These are phyloP conservation scores for Urechis unicinctus DNA, from an alignment of 2,888 invertebrate species.

Conservation along the genomic window DNA sequence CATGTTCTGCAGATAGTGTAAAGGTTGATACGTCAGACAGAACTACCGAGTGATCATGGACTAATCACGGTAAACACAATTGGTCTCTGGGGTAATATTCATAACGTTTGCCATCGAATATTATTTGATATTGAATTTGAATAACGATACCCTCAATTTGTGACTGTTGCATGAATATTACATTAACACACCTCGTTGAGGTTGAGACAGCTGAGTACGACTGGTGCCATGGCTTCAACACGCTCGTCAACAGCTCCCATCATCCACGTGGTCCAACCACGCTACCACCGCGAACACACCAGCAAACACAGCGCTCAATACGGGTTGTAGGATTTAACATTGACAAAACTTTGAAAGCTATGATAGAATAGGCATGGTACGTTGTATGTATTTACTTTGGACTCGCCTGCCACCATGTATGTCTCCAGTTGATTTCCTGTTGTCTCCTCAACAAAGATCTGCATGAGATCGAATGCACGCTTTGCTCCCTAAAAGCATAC, in stretches of 20 bases:
- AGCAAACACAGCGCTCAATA: background rate
- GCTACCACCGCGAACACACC: slow-evolving; percentile 13
- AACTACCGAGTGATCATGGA: background rate
- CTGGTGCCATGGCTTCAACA: slow-evolving; percentile 35
- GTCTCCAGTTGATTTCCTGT: background rate
- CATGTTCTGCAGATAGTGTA: slow-evolving; percentile 24
- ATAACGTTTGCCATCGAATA: no score
- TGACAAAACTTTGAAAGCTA: no score
- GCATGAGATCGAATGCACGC: background rate
- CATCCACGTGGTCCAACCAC: slow-evolving; percentile 44
- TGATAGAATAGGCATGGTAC: no score
- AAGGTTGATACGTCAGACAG: background rate
- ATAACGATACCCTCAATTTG: no score
- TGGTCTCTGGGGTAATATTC: no score
- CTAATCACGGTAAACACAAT: no score
- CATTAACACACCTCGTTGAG: slow-evolving; percentile 1
- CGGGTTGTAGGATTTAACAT: no score
- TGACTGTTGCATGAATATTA: no score
- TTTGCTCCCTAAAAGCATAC: background rate
- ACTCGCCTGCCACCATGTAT: background rate
- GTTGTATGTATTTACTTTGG: no score
- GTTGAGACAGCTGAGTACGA: slow-evolving; percentile 36
- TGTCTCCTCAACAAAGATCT: background rate
- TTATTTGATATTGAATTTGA: no score
- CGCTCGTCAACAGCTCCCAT: slow-evolving; percentile 39